A percentile compares a stretch with the other conserved stretches of the same genome.
These are phyloP conservation scores for Ips typographus DNA, from an alignment of 1,140 invertebrate genomes.

Conservation along the genomic window DNA sequence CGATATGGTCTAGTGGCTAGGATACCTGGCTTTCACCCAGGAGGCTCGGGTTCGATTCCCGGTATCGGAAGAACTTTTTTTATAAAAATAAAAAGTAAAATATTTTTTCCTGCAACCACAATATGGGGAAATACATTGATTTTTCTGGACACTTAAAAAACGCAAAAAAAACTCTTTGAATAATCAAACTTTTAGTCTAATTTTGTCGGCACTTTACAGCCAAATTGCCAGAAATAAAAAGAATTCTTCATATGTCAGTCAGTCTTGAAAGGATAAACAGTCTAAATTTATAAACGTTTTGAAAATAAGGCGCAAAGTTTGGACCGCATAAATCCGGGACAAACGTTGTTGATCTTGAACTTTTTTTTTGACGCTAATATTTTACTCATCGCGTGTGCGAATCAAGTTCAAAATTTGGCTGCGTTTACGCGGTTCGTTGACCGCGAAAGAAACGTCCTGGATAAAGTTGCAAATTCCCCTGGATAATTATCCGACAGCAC, in stretches of 20 bases:
- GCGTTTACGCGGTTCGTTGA: conserved; percentile 1
- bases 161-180: no score
- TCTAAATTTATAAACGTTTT: not conserved
- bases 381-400: conserved; percentile 15
- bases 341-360: conserved; percentile 21
- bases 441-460: conserved; percentile 14
- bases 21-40: conserved; percentile 48
- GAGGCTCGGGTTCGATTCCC: conserved; percentile 36
- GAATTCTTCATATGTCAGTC: no score
- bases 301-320: conserved; percentile 4
- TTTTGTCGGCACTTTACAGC: no score
- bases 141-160: no score
- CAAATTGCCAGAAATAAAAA: no score
- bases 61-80: conserved; percentile 4
- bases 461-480: conserved; percentile 14
- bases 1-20: conserved; percentile 49
- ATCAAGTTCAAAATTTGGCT: conserved; percentile 19
- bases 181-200: no score
- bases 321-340: conserved; percentile 7
- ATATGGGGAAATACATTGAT: no score
- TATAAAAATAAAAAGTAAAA: not conserved
- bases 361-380: conserved; percentile 17
- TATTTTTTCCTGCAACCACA: no score
- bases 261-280: no score
- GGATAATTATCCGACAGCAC: not conserved